Conservation (phyloP, 2,113 vertebrate species). For the Tetraodon nigroviridis region DNA sequence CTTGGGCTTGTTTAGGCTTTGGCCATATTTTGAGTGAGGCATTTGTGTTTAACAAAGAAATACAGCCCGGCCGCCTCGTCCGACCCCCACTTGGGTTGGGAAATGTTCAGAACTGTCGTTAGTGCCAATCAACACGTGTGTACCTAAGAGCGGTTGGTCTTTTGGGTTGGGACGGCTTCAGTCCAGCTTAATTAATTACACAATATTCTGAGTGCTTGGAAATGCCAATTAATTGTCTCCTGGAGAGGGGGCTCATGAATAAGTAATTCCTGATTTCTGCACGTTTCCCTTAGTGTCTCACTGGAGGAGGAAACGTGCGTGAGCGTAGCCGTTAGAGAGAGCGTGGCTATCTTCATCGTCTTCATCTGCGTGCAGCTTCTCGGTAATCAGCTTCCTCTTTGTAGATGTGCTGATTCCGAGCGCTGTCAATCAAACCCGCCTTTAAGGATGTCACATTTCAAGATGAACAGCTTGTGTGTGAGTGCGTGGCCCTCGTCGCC, state of each 20-base stretch:
- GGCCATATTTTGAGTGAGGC: conserved; percentile 55
- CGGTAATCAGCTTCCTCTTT: too few relatives aligned
- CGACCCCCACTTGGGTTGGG: conserved; percentile 15
- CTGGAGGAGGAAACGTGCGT: background rate
- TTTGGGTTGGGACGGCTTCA: too few relatives aligned
- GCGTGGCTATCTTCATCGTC: background rate
- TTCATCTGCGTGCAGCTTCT: too few relatives aligned
- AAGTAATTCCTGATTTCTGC: background rate
- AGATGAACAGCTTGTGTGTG: too few relatives aligned
- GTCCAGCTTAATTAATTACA: conserved; percentile 21
- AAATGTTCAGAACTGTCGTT: too few relatives aligned
- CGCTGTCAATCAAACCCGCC: too few relatives aligned
- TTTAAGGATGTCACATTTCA: too few relatives aligned
- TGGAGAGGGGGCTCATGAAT: background rate
- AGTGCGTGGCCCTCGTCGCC: too few relatives aligned
- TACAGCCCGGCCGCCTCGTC: conserved; percentile 47
- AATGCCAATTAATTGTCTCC: conserved; percentile 4
- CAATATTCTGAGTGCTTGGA: conserved; percentile 8
- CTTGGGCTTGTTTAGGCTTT: conserved; percentile 53
- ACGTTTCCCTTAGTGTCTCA: background rate
- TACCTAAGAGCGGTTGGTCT: too few relatives aligned
- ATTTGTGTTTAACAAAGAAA: conserved; percentile 52
- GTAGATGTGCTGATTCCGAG: too few relatives aligned
- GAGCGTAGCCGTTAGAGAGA: too few relatives aligned
- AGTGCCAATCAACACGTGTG: too few relatives aligned